phyloP scores from a whole-genome alignment of 2,797 vertebrate species.

The Pseudotriccus pelzelni region DNA sequence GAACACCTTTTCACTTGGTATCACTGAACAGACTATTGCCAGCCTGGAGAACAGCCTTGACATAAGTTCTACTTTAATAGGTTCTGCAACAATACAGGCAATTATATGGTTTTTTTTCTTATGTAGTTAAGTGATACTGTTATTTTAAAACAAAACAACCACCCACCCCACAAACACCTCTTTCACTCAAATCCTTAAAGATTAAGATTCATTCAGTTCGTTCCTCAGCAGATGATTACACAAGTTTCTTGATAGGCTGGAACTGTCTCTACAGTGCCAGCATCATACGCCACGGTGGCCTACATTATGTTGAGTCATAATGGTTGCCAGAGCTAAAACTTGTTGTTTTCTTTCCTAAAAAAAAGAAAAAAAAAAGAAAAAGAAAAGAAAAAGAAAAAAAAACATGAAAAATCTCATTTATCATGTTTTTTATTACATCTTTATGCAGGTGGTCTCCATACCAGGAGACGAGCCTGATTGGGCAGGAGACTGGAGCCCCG shows the following conservation, averaged over 20 bases:
- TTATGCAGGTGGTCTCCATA: constrained; percentile 82
- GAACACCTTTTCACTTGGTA: neutral
- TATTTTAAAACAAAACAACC: neutral
- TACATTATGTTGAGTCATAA: constrained; percentile 1
- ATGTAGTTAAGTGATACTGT: neutral
- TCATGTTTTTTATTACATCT: constrained; percentile 80
- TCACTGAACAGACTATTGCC: neutral
- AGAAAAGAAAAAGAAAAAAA: constrained; percentile 1
- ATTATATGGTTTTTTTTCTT: neutral
- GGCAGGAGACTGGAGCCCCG: constrained; percentile 85
- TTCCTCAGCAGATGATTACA: neutral
- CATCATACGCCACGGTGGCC: neutral
- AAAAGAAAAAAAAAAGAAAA: constrained; percentile 17
- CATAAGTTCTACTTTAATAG: neutral
- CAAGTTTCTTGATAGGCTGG: constrained; percentile 3
- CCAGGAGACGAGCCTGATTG: constrained; percentile 84
- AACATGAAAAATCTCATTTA: constrained; percentile 75
- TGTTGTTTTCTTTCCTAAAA: constrained; percentile 56
- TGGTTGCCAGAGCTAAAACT: constrained; percentile 47
- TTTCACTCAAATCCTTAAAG: neutral
- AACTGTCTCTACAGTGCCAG: neutral
- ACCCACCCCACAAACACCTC: neutral
- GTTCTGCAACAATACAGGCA: neutral
- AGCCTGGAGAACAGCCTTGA: neutral
- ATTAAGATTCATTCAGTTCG: neutral